Evolutionary conservation across 2,888 invertebrate genomes (phyloP), one percentile per base, ranked within the genome.

Genomic region (Pharmacophagus antenor): DNA sequence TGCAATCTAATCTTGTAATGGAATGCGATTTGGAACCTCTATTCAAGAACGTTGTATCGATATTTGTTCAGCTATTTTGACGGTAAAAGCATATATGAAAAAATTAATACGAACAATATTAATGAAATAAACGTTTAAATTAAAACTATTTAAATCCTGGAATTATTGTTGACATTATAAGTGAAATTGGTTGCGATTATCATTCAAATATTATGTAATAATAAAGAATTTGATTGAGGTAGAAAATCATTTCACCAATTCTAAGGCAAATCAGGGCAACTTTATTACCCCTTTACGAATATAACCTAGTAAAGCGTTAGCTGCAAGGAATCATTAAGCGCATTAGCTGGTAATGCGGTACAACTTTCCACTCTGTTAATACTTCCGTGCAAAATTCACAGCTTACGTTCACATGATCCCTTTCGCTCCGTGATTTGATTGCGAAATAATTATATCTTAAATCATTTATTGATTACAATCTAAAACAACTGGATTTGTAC

Each of bases 291-390:
- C 56, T 52, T 61, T 53, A 61, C 47, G 52, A 56, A 50, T 61
- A 61, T 61, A 48, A 61, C 51, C 27, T 48, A 48, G 48, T 52
- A 48, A 41, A 42, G 56, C 61, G 47, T 56, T 56, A 31, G 56
- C 31, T 52, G 56, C 56, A 52, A 48, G 56, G 42, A 77, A 70
- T 76, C 77, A 78, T 74, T 71, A 71, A 66, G 58, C 64, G 65
- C 72, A 73, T 79, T 79, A 75, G 70, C 73, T 77, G n/a, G 74
- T 78, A 76, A 77, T 71, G 76, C 51, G 23, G 51, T 17, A 17
- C 25, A 41, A 37, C 52, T 56, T 61, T 47, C 52, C 41, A 17
- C 41, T 49, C 22, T n/a, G 37, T 53, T 59, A 59, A 59, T 21
- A 52, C 58, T 58, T 46, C 31, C 47, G 51, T 51, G 44, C 46